phyloP scores from a whole-genome alignment of 2,113 vertebrate genomes.

The Podarcis muralis region DNA sequence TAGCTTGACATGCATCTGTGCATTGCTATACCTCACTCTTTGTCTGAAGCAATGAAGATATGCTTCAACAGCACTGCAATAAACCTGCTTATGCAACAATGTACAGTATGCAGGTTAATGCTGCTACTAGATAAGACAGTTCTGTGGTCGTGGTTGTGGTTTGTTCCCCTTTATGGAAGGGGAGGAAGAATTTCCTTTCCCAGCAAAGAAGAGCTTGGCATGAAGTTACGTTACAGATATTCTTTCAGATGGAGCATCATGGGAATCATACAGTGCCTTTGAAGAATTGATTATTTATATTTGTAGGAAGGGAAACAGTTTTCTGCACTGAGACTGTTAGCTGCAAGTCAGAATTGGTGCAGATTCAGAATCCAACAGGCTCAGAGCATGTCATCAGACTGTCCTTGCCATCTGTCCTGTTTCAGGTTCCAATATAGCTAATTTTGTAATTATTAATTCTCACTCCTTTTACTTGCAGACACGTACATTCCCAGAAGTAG shows the following conservation, averaged over 20 bases:
- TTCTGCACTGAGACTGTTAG: neutral
- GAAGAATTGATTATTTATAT: neutral
- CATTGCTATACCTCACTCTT: neutral
- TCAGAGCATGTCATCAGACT: neutral
- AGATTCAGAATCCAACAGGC: neutral
- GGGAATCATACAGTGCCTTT: neutral
- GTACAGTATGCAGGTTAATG: rapidly evolving
- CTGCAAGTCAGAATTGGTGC: neutral
- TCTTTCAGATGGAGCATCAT: neutral
- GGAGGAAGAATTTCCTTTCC: neutral
- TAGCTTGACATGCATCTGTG: neutral
- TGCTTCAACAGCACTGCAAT: neutral
- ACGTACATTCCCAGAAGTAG: neutral
- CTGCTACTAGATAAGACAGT: slow-evolving; percentile 11
- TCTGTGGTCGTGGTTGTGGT: neutral
- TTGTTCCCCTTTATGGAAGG: neutral
- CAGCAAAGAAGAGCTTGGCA: neutral
- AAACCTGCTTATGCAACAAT: neutral
- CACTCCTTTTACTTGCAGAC: neutral
- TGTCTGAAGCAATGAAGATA: slow-evolving; percentile 2
- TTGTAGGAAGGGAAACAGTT: neutral
- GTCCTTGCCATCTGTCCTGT: neutral
- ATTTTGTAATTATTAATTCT: neutral
- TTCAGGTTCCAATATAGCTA: neutral
- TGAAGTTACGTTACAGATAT: neutral